Evolutionary conservation across 2,888 invertebrate genomes (phyloP), one percentile per base, ranked within the genome.

Genomic region (Graphium colonna): DNA sequence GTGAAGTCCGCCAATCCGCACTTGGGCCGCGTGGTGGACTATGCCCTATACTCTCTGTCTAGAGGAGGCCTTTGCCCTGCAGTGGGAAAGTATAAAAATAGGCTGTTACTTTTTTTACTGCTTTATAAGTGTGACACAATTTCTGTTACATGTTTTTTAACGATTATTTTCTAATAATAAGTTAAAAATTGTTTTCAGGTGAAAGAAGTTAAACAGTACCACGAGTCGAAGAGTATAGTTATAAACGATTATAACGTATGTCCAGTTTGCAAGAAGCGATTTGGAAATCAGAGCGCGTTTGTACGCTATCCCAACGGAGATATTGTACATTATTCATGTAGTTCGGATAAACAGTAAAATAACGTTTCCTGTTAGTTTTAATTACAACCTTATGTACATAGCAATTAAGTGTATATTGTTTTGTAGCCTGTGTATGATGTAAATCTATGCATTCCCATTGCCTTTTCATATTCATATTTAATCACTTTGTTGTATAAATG

Each of bases 201-300:
- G 26, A 94, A 96, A 77, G 95, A 96, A 70, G 89, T 95, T 67
- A 92, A 95, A 62, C 93, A 96, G 77, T 92, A 93, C 64, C 93
- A 95, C 68, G 95, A 98, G 78, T 94, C 95, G 1, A 94, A 95
- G 72, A 94, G 93, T 70, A 94, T 98, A 43, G 85, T 95, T 1
- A 94, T 99, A 62, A 96, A 94, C 13, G 97, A 98, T 64, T 93
- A 94, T 67, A 96, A 95, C 71, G 93, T 96, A 51, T 99, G 99
- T 79, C 93, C 94, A 0, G 96, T 96, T 1, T 99, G 99, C 79
- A 96, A 95, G 75, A 98, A 98, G 75, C 92, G 96, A 52, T 98
- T 99, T 80, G 95, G 95, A 13, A 96, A 96, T 80, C 96, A 96
- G 86, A 97, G 97, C 87, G 98, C 98, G 17, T 96, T 98, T 80